Evolutionary conservation across 2,797 vertebrate genomes (phyloP).

Genomic region (Cyclura pinguis): DNA sequence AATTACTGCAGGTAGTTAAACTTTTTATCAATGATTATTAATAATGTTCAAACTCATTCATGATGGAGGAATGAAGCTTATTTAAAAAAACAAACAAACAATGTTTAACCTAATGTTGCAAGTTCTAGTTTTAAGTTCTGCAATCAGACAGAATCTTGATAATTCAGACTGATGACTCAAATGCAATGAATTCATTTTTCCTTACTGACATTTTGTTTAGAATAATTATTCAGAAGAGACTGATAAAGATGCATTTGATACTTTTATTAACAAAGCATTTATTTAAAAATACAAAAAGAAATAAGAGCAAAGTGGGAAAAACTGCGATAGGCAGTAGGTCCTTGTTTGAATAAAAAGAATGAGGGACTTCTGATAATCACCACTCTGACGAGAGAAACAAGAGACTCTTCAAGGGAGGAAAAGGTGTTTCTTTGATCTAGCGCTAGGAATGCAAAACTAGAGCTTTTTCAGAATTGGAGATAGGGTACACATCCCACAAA

Average conservation of each 20-base stretch:
- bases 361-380: not conserved
- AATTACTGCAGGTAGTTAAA: no score
- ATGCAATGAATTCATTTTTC: not conserved
- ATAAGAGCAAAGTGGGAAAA: not conserved
- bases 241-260: not conserved
- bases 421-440: not conserved
- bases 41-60: no score
- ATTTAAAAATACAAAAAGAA: not conserved
- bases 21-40: no score
- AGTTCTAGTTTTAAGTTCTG: no score
- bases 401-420: not conserved
- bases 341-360: not conserved
- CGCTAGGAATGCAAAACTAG: not conserved
- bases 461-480: not conserved
- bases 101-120: no score
- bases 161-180: not conserved
- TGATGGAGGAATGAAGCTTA: no score
- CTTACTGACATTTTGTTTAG: not conserved
- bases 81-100: no score
- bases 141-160: not conserved
- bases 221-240: not conserved
- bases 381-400: not conserved
- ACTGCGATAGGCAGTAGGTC: no score
- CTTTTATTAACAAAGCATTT: slow-evolving; percentile 12
- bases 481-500: not conserved